phyloP scores from a whole-genome alignment of 2,797 vertebrate species.

The Lagorchestes hirsutus region DNA sequence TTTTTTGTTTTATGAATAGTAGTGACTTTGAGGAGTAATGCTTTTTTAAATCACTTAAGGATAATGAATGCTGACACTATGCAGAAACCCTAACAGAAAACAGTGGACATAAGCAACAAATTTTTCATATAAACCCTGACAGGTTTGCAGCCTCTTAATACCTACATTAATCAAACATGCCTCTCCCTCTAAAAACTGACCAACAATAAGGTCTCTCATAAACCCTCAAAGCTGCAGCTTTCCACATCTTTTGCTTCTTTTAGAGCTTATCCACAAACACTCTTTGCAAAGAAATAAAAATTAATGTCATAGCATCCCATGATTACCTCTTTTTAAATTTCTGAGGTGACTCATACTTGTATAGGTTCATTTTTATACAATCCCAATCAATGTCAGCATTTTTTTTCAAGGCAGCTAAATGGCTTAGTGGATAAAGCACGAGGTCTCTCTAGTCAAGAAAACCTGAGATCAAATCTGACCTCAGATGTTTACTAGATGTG shows the following conservation, averaged over 20 bases:
- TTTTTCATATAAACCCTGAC: slow-evolving; percentile 76
- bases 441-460: background rate
- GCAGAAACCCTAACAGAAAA: slow-evolving; percentile 76
- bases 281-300: slow-evolving; percentile 56
- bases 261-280: background rate
- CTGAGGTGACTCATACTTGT: background rate
- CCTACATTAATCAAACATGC: slow-evolving; percentile 76
- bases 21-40: slow-evolving; percentile 77
- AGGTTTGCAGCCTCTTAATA: slow-evolving; percentile 69
- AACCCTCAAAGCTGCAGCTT: slow-evolving; percentile 62
- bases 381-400: background rate
- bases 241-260: slow-evolving; percentile 67
- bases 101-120: slow-evolving; percentile 66
- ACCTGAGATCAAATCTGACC: background rate
- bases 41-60: slow-evolving; percentile 81
- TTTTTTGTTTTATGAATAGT: slow-evolving; percentile 72
- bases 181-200: slow-evolving; percentile 70
- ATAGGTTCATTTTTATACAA: slow-evolving; percentile 33
- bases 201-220: slow-evolving; percentile 55
- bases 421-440: background rate
- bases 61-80: slow-evolving; percentile 77
- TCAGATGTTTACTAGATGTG: background rate
- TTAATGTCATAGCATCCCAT: slow-evolving; percentile 16
- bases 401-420: background rate
- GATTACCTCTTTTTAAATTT: background rate